phyloP scores from a whole-genome alignment of 2,888 invertebrate genomes.

The Bellardia bayeri region DNA sequence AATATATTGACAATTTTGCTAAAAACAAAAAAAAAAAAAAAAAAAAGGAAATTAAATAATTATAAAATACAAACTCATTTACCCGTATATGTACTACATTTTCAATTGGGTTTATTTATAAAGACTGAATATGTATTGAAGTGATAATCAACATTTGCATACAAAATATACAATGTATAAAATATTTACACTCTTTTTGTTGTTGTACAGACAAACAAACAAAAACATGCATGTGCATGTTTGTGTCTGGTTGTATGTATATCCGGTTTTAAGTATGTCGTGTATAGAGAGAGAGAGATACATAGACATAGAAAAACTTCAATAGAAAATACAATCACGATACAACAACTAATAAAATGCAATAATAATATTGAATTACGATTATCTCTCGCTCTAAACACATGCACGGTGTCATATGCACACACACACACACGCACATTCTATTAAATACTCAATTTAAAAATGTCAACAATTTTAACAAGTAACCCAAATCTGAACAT shows the following conservation, averaged over 20 bases:
- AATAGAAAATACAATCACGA: conserved; percentile 20
- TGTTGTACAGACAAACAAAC: background rate
- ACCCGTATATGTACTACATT: background rate
- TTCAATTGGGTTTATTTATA: conserved; percentile 7
- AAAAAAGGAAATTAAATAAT: conserved; percentile 15
- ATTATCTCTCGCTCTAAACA: conserved; percentile 35
- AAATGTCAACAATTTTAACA: conserved; percentile 10
- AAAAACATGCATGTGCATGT: background rate
- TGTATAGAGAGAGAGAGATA: conserved; percentile 4
- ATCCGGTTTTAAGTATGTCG: conserved; percentile 17
- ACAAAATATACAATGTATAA: conserved; percentile 12
- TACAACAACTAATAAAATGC: conserved; percentile 51
- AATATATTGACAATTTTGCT: conserved; percentile 1
- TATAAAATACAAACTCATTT: background rate
- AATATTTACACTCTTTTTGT: conserved; percentile 6
- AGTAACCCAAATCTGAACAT: too few relatives aligned
- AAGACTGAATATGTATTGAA: conserved; percentile 30
- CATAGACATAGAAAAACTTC: conserved; percentile 22
- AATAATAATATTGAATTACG: conserved; percentile 65
- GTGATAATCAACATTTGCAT: conserved; percentile 44
- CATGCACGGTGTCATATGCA: background rate
- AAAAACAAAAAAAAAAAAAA: background rate
- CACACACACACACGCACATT: background rate
- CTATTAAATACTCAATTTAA: conserved; percentile 21
- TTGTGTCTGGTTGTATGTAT: background rate